Evolutionary conservation across 2,113 vertebrate genomes (phyloP).

Genomic region (Prionailurus bengalensis): DNA sequence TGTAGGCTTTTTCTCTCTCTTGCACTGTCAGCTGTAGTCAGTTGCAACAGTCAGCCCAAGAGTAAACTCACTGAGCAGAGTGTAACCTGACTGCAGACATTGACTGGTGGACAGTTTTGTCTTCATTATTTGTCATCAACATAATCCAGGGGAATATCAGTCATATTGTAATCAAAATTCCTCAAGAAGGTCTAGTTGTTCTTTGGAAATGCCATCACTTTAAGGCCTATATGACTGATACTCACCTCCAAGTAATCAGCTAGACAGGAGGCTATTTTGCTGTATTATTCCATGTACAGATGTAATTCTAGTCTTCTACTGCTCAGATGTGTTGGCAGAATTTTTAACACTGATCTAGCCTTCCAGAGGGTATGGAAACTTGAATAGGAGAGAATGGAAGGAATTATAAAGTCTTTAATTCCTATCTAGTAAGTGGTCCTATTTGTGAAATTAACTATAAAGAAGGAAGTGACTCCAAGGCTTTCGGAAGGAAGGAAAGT

Average conservation of each 20-base stretch:
- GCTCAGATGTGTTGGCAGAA: neutral
- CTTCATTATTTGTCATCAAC: conserved; percentile 40
- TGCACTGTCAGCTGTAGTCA: neutral
- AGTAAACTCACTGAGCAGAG: neutral
- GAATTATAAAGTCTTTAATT: conserved; percentile 6
- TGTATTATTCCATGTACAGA: neutral
- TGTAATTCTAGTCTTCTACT: neutral
- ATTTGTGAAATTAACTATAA: conserved; percentile 40
- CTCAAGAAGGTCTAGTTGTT: conserved; percentile 51
- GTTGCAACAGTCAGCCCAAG: neutral
- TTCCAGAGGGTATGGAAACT: neutral
- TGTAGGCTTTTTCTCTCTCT: neutral
- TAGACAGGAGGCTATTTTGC: neutral
- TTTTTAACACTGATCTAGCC: conserved; percentile 8
- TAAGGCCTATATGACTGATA: neutral
- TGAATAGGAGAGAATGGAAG: conserved; percentile 5
- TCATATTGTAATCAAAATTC: conserved; percentile 10
- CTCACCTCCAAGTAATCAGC: neutral
- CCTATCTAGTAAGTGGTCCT: neutral
- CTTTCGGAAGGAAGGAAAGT: neutral
- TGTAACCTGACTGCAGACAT: neutral
- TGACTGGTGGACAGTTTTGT: neutral
- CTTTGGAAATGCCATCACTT: conserved; percentile 65
- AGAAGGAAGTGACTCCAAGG: neutral
- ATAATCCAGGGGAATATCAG: neutral